A percentile compares a stretch with the other conserved stretches of the same genome.
These are phyloP conservation scores for Dromius quadrimaculatus DNA, from an alignment of 2,888 invertebrate genomes.

Conservation along the genomic window DNA sequence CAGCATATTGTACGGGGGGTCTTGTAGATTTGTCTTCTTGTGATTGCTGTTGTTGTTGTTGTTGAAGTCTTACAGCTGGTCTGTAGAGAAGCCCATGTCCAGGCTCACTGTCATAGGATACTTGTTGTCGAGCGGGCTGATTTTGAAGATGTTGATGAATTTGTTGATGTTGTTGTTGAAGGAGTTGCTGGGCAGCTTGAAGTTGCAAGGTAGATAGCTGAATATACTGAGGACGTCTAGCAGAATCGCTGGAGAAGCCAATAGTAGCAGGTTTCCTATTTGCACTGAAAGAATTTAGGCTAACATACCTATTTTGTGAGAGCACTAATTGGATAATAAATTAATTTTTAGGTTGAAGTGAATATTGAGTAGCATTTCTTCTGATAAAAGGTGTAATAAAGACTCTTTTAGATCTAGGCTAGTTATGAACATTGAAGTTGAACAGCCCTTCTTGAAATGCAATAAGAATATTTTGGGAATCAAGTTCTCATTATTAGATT, in stretches of 20 bases:
- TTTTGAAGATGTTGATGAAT: conserved; percentile 15
- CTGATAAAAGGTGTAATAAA: no score
- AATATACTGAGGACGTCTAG: conserved; percentile 34
- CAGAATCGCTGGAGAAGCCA: conserved; percentile 10
- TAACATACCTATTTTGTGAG: no score
- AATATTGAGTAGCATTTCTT: background rate
- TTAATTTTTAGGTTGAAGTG: background rate
- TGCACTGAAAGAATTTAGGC: no score
- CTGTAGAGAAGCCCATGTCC: conserved; percentile 26
- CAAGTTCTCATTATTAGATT: no score
- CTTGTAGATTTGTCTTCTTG: background rate
- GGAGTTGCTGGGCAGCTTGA: conserved; percentile 23
- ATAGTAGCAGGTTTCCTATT: conserved; percentile 32
- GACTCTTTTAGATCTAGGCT: no score
- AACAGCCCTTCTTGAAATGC: no score
- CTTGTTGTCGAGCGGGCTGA: conserved; percentile 29
- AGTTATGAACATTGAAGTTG: no score
- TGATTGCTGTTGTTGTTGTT: conserved; percentile 5
- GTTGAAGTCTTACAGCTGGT: conserved; percentile 1
- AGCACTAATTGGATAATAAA: no score
- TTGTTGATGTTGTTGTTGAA: conserved; percentile 6
- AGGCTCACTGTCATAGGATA: conserved; percentile 31
- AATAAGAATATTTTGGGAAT: no score
- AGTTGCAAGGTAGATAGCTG: conserved; percentile 36
- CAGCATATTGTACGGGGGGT: conserved; percentile 32